Evolutionary conservation across 1,140 invertebrate genomes (phyloP).

Genomic region (Scaptomyza pallida): DNA sequence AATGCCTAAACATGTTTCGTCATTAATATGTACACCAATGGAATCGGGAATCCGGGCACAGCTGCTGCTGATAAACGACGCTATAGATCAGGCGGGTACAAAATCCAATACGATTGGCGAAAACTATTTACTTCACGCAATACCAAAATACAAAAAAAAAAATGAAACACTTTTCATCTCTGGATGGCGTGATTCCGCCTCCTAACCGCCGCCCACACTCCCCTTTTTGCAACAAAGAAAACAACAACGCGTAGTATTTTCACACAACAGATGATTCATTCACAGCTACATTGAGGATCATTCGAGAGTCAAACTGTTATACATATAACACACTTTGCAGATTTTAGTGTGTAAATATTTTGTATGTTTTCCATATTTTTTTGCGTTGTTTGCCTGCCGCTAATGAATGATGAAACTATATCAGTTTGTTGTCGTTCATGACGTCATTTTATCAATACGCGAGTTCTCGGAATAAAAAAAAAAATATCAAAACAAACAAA

Average conservation of each 20-base stretch:
- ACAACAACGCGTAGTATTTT: constrained; percentile 1
- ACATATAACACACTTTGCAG: constrained; percentile 20
- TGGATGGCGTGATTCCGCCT: constrained; percentile 7
- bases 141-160: too few relatives aligned
- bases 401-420: constrained; percentile 31
- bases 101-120: constrained; percentile 31
- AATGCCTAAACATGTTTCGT: constrained; percentile 53
- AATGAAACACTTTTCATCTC: not conserved
- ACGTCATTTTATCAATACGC: constrained; percentile 38
- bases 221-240: not conserved
- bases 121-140: not conserved
- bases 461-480: constrained; percentile 25
- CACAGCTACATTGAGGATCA: constrained; percentile 27
- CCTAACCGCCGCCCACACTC: too few relatives aligned
- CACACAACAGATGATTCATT: constrained; percentile 31
- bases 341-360: constrained; percentile 15
- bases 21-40: constrained; percentile 40
- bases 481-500: constrained; percentile 28
- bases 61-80: constrained; percentile 26
- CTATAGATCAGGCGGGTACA: constrained; percentile 9
- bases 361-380: not conserved
- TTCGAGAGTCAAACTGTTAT: not conserved
- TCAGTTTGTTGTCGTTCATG: constrained; percentile 30
- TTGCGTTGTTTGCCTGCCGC: constrained; percentile 28
- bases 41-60: constrained; percentile 4